Base-by-base conservation (phyloP, 2,113 vertebrate species). In the Peucedramus taeniatus region DNA sequence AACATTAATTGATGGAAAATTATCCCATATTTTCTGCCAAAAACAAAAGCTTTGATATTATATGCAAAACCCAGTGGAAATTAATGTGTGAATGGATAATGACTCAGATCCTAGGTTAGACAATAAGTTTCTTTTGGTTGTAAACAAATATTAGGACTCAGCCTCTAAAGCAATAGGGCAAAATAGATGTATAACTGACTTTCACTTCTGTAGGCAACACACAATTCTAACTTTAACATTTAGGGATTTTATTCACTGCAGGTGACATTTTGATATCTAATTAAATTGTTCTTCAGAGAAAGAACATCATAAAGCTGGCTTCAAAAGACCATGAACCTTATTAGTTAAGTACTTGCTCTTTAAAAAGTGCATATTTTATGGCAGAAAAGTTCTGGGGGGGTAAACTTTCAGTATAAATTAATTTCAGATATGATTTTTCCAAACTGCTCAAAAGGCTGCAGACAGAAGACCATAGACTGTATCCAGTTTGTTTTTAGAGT, bases 251-350 rank as follows among this genome's bases (percentile, higher is more conserved):
- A 92, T 94, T 94, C 77, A 92, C 24, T 89, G 40, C 21, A 78
- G 37, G 57, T 96, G 77, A 94, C 81, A 93, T 96, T 97, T 96
- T 97, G 90, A 89, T 94, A 90, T 61, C 88, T 89, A 96, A 89
- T 93, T 96, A 93, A 92, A 87, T 94, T 93, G 83, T 95, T 95
- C 76, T 94, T 87, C 91, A 77, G 66, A 92, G 54, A 85, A 97
- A 86, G 68, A 94, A 85, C 49, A 94, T 90, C 49, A 90, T 88
- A 93, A 96, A 96, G 22, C 28, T 92, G 53, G 57, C 80, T 94
- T 92, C 71, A 82, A 90, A 96, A 90, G 89, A 92, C 49, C 40
- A 53, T 57, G 79, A 96, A 88, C 65, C 74, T 61, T 91, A 81
- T 66, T 92, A 91, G 76, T 56, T 96, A 88, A 96, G 72, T 47